Evolutionary conservation across 1,140 invertebrate genomes (phyloP).

Genomic region (Polypedilum vanderplanki): DNA sequence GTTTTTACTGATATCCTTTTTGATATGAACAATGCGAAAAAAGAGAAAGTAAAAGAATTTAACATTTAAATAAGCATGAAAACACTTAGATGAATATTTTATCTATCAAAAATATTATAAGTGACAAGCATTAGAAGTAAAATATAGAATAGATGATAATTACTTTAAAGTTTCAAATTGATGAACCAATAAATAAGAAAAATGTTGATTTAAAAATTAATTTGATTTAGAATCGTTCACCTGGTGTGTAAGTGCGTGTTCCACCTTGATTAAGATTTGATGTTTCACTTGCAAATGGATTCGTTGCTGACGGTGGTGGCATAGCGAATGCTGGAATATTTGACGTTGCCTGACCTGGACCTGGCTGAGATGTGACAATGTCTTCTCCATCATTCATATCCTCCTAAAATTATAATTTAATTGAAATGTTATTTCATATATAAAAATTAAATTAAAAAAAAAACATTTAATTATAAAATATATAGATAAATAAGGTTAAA

Average conservation of each 20-base stretch:
- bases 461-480: background rate
- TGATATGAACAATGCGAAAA: no score
- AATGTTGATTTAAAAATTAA: no score
- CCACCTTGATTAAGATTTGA: constrained; percentile 15
- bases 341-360: background rate
- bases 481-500: background rate
- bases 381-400: background rate
- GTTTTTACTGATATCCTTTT: no score
- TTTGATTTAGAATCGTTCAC: constrained; percentile 3
- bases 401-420: background rate
- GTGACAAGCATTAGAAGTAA: no score
- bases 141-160: no score
- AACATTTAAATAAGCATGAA: no score
- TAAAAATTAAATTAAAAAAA: background rate
- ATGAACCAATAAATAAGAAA: no score
- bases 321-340: constrained; percentile 1
- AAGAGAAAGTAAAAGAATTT: no score
- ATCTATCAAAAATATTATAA: no score
- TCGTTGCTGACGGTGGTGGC: constrained; percentile 23
- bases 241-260: background rate
- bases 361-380: background rate
- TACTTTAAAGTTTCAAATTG: no score
- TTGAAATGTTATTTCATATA: background rate
- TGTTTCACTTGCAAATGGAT: constrained; percentile 20
- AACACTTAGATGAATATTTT: no score